phyloP scores from a whole-genome alignment of 2,113 vertebrate genomes.

The Oreotrochilus melanogaster region DNA sequence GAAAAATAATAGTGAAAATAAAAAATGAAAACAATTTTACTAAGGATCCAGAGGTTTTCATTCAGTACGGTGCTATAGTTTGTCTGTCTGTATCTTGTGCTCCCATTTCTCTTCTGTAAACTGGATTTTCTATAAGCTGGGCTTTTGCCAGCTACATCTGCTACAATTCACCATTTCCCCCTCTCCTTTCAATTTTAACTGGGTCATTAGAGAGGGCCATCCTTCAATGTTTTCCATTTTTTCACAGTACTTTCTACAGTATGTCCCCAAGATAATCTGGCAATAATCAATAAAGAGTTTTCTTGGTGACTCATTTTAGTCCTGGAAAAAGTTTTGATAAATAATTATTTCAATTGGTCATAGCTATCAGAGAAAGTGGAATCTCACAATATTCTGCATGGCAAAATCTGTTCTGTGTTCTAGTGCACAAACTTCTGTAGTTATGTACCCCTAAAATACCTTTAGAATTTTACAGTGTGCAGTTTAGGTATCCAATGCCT shows the following conservation, averaged over 20 bases:
- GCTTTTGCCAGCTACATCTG: neutral
- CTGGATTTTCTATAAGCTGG: neutral
- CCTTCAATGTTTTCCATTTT: neutral
- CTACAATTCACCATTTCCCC: neutral
- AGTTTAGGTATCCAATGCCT: neutral
- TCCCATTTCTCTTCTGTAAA: neutral
- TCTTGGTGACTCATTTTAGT: neutral
- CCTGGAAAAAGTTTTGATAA: neutral
- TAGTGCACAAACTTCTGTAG: neutral
- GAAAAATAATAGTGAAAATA: neutral
- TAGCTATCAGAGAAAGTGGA: neutral
- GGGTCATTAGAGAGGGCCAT: neutral
- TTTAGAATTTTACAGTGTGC: neutral
- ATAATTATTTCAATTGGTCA: neutral
- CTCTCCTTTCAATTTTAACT: neutral
- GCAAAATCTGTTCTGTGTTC: neutral
- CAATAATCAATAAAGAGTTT: neutral
- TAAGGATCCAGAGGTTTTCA: neutral
- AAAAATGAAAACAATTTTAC: neutral
- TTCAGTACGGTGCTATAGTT: neutral
- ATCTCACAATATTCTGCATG: neutral
- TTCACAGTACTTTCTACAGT: neutral
- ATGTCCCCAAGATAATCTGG: neutral
- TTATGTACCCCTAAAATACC: neutral
- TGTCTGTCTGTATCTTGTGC: accelerated